Conservation (phyloP, 1,140 invertebrate genomes). For the Cyclina sinensis region DNA sequence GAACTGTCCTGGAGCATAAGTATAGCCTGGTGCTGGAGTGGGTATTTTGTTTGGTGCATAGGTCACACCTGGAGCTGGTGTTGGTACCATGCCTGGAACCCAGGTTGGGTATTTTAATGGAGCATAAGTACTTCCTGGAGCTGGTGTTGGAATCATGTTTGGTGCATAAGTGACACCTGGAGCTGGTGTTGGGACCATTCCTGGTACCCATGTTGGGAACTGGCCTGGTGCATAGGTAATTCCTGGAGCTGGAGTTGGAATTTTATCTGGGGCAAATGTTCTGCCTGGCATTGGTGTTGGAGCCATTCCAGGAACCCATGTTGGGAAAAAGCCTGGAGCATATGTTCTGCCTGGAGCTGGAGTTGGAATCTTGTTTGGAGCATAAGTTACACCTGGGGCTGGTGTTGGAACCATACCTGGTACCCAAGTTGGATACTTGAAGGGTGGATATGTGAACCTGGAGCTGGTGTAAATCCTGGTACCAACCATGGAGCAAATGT, state of each 20-base stretch:
- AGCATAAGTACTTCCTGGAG: conserved; percentile 58
- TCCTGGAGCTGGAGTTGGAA: conserved; percentile 66
- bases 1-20: conserved; percentile 72
- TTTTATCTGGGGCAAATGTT: neutral
- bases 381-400: conserved; percentile 71
- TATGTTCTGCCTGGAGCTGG: conserved; percentile 66
- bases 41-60: conserved; percentile 57
- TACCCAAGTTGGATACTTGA: conserved; percentile 59
- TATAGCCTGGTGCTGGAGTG: conserved; percentile 73
- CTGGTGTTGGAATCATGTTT: conserved; percentile 57
- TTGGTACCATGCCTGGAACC: conserved; percentile 65
- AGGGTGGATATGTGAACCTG: conserved; percentile 75
- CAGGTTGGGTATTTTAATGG: conserved; percentile 63
- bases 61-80: conserved; percentile 62
- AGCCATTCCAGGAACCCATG: conserved; percentile 35
- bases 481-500: conserved; percentile 59
- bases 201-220: conserved; percentile 66
- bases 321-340: conserved; percentile 50
- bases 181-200: conserved; percentile 62
- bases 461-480: conserved; percentile 66
- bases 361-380: conserved; percentile 66
- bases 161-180: conserved; percentile 60
- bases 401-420: conserved; percentile 64
- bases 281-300: conserved; percentile 28
- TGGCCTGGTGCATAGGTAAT: conserved; percentile 70